Percentiles rank a stretch among this genome's conserved stretches.
Evolutionary conservation across 2,797 vertebrate genomes (phyloP).

Genomic region (Passerculus sandwichensis): DNA sequence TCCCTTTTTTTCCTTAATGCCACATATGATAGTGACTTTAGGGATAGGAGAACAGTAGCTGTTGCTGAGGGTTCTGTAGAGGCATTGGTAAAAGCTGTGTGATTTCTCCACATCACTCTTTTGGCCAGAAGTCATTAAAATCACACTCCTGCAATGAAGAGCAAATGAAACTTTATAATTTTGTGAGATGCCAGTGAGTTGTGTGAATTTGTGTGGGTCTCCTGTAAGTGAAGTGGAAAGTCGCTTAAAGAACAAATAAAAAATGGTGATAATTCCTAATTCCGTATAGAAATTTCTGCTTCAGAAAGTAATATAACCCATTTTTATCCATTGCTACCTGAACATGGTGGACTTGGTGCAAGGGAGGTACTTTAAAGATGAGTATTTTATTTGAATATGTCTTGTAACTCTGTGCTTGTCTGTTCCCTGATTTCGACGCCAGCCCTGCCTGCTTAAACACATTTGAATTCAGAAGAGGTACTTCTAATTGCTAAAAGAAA

Average conservation of each 20-base stretch:
- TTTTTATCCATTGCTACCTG: neutral
- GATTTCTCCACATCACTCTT: neutral
- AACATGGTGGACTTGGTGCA: fast-evolving
- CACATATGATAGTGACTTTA: neutral
- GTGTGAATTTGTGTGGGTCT: neutral
- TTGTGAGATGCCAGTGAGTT: neutral
- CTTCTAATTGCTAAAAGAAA: neutral
- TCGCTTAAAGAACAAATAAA: neutral
- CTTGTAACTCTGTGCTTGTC: neutral
- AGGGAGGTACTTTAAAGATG: neutral
- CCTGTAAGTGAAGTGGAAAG: neutral
- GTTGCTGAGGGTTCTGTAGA: neutral
- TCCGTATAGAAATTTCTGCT: neutral
- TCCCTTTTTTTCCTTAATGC: fast-evolving
- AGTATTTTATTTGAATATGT: neutral
- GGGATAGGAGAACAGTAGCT: neutral
- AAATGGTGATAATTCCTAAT: neutral
- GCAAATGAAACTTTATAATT: neutral
- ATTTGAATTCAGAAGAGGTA: neutral
- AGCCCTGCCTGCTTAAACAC: neutral
- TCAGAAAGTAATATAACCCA: neutral
- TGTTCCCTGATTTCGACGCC: neutral
- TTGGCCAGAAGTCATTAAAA: neutral
- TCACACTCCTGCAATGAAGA: neutral
- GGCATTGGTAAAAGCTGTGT: neutral